phyloP scores from a whole-genome alignment of 1,140 invertebrate genomes.

The Drosophila punjabiensis region DNA sequence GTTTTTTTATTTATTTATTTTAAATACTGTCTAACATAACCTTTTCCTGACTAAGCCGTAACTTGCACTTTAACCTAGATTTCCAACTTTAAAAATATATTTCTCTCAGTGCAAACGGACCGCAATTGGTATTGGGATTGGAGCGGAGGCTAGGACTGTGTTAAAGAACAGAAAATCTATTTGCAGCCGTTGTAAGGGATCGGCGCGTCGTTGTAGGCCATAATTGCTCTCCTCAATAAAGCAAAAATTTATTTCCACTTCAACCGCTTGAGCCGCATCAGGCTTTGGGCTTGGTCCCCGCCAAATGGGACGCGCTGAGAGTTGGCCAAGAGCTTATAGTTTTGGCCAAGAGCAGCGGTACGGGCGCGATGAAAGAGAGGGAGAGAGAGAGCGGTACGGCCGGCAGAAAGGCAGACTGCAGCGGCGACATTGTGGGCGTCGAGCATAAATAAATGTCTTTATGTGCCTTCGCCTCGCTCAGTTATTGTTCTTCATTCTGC shows the following conservation, averaged over 20 bases:
- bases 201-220: constrained; percentile 57
- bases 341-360: constrained; percentile 40
- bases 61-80: background rate
- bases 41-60: background rate
- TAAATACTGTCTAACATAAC: too few species aligned
- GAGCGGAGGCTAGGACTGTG: constrained; percentile 32
- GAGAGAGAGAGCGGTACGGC: constrained; percentile 1
- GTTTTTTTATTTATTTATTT: background rate
- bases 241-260: constrained; percentile 72
- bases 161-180: constrained; percentile 60
- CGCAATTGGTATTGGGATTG: constrained; percentile 20
- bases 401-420: constrained; percentile 32
- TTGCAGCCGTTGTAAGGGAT: constrained; percentile 60
- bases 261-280: constrained; percentile 38
- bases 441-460: constrained; percentile 76
- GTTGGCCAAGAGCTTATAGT: constrained; percentile 37
- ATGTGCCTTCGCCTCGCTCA: constrained; percentile 57
- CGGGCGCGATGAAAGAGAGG: constrained; percentile 2
- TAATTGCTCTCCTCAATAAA: constrained; percentile 78
- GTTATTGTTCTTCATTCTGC: constrained; percentile 73
- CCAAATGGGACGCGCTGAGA: constrained; percentile 43
- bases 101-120: constrained; percentile 16
- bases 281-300: constrained; percentile 13
- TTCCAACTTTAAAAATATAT: background rate
- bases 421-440: constrained; percentile 67